Evolutionary conservation across 2,113 vertebrate genomes (phyloP), one percentile per base, ranked within the genome.

Genomic region (Dascyllus trimaculatus): DNA sequence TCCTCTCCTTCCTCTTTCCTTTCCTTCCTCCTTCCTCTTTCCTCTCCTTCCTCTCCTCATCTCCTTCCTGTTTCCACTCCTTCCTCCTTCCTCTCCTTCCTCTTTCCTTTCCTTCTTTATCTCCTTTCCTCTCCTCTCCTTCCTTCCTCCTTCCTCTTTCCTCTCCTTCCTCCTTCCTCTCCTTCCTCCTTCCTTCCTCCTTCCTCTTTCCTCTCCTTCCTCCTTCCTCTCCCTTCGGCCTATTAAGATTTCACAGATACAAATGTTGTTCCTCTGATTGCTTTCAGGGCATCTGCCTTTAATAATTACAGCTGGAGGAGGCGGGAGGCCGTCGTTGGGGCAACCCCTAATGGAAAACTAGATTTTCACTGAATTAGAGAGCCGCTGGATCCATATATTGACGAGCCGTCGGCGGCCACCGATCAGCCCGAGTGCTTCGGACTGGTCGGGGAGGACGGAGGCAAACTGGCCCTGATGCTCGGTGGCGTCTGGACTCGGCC

Each of bases 291-390:
- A 97, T 97, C 96, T 99, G 98, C 96, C 97, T 95, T 96, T 97
- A 96, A 98, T 98, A 97, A 98, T 99, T 98, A 98, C 96, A 97
- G 96, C 94, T 96, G 96, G 95, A 95, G 96, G 94, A 94, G 95
- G 95, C 95, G 86, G 95, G 93, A 95, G 19, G 95, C 95, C 94
- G 96, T 96, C 95, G 96, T 94, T 94, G 94, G 95, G 95, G 95
- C 96, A 96, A 95, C 96, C 96, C 96, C 96, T 97, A 97, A 99
- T 98, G 96, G 97, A 98, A 99, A 99, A 98, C 97, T 97, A 98
- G 96, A 98, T 98, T 99, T 98, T 97, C 96, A 96, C 96, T 97
- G 96, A 98, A 98, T 97, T 97, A 97, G 97, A 3, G 94, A 51
- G 26, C 19, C 21, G 93, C 93, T 93, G 93, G 95, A 98, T 99